Evolutionary conservation across 2,797 vertebrate genomes (phyloP).

Genomic region (Masticophis lateralis): DNA sequence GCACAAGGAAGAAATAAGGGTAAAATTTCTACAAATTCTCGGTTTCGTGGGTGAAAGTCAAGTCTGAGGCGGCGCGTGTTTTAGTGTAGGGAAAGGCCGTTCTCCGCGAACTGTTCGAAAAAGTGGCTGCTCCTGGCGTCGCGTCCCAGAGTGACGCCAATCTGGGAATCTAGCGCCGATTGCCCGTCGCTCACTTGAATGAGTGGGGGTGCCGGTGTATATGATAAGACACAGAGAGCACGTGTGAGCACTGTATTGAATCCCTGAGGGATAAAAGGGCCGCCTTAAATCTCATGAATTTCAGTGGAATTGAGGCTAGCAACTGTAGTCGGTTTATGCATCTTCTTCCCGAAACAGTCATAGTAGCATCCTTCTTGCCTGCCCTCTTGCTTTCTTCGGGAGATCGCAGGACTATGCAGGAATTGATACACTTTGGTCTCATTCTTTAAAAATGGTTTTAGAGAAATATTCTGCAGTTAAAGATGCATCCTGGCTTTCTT

Average conservation of each 20-base stretch:
- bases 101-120: not conserved
- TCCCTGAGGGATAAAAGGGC: not conserved
- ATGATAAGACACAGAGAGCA: not conserved
- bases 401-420: not conserved
- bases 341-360: not conserved
- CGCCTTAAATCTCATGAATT: not conserved
- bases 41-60: not conserved
- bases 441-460: not conserved
- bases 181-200: not conserved
- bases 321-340: not conserved
- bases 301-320: not conserved
- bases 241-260: not conserved
- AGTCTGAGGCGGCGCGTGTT: not conserved
- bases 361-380: not conserved
- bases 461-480: not conserved
- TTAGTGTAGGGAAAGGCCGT: not conserved
- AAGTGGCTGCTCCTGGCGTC: not conserved
- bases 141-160: not conserved
- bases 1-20: not conserved
- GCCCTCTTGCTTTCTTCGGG: not conserved
- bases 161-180: not conserved
- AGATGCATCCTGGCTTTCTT: not conserved
- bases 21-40: not conserved
- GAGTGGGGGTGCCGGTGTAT: not conserved
- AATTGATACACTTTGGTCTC: not conserved